phyloP scores from a whole-genome alignment of 2,797 vertebrate species.

The Trachops cirrhosus region DNA sequence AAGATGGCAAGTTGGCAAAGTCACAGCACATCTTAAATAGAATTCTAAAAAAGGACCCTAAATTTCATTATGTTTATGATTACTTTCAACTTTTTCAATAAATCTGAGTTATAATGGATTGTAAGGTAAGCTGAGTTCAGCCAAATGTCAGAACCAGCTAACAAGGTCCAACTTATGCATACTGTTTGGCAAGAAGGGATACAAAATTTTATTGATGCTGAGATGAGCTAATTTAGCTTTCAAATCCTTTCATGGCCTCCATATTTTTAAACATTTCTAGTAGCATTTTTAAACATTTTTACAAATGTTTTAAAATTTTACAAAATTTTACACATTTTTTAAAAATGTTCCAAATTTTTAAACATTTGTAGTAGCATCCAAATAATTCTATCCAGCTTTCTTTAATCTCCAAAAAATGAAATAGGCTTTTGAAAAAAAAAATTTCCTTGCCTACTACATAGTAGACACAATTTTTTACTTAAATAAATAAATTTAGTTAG shows the following conservation, averaged over 20 bases:
- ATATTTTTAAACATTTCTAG: not conserved
- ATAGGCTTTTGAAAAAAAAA: not conserved
- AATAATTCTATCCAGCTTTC: not conserved
- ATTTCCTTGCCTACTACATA: not conserved
- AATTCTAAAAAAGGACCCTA: not conserved
- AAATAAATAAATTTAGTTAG: not conserved
- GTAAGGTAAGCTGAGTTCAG: not conserved
- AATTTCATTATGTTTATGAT: slow-evolving; percentile 18
- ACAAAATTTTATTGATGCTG: not conserved
- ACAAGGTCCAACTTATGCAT: not conserved
- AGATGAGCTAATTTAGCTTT: not conserved
- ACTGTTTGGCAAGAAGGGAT: not conserved
- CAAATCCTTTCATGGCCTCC: not conserved
- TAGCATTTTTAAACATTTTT: not conserved
- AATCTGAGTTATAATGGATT: not conserved
- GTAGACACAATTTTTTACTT: not conserved
- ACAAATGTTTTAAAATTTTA: no score
- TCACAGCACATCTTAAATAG: not conserved
- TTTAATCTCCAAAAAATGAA: not conserved
- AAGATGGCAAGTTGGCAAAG: not conserved
- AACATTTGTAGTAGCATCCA: not conserved
- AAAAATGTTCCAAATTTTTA: not conserved
- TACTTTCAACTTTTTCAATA: not conserved
- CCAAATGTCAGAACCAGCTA: slow-evolving; percentile 4
- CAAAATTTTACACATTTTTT: no score